A percentile compares a stretch with the other conserved stretches of the same genome.
phyloP scores from a whole-genome alignment of 2,113 vertebrate genomes.

The Clarias macrocephalus region DNA sequence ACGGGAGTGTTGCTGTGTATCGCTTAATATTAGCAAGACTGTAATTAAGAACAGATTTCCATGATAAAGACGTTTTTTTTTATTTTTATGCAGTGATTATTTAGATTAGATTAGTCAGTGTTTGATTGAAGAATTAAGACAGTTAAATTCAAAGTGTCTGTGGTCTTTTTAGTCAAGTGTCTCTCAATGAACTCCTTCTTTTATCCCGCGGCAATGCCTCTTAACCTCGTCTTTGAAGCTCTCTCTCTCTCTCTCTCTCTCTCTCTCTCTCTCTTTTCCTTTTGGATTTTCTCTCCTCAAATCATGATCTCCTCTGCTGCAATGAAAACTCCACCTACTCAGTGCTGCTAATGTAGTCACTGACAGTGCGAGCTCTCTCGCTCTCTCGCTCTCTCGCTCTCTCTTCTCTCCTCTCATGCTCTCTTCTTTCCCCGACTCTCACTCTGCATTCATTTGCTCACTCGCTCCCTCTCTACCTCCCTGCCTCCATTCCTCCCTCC shows the following conservation, averaged over 20 bases:
- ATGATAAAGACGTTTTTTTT: neutral
- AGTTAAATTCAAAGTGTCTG: neutral
- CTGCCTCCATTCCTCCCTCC: neutral
- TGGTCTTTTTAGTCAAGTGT: constrained; percentile 20
- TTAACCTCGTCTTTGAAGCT: constrained; percentile 31
- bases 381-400: constrained; percentile 38
- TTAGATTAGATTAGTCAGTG: constrained; percentile 30
- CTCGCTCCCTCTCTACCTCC: neutral
- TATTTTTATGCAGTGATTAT: neutral
- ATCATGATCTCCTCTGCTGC: constrained; percentile 69
- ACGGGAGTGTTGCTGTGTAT: neutral
- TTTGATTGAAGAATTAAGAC: constrained; percentile 19
- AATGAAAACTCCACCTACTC: constrained; percentile 77
- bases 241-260: constrained; percentile 26
- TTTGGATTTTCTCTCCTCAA: constrained; percentile 59
- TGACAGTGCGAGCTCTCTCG: constrained; percentile 60
- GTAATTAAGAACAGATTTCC: constrained; percentile 6
- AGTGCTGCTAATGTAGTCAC: constrained; percentile 73
- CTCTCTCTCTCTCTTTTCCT: constrained; percentile 38
- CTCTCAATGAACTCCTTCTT: constrained; percentile 28
- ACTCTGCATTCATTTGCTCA: constrained; percentile 21
- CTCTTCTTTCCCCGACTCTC: constrained; percentile 56
- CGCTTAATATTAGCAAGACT: neutral
- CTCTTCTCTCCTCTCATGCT: constrained; percentile 50
- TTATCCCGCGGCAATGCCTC: constrained; percentile 38